Base-by-base conservation (phyloP, 2,888 invertebrate species). In the Reticulitermes lucifugus region DNA sequence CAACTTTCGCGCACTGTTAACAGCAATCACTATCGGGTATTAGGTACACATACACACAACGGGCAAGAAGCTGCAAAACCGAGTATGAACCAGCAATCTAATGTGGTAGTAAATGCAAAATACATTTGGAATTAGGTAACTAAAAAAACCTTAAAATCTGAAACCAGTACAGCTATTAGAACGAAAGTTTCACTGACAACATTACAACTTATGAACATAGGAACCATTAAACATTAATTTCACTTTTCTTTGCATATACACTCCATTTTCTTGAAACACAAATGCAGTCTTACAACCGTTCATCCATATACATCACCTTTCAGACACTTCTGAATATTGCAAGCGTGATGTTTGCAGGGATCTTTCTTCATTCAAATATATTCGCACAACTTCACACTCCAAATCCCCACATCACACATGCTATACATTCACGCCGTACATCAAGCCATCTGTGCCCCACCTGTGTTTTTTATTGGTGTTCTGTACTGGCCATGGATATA, bases 271-370 rank as follows among this genome's bases (percentile, higher is more conserved):
- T n/a, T 70, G 7, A 70, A 70, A 29, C 25, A 12, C 25, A 29
- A 29, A 25, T 7, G 9, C 0, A 70, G 29, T 12, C 9, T 29
- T 25, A 70, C 5, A 12, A 70, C 25, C n/a, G 25, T 12, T 10
- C 7, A 70, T 12, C 12, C 1, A 35, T 0, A 35, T 4, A 35
- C 35, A 35, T 92, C 91, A 96, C 96, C 95, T 91, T 92, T 92
- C 88, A 97, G 93, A 91, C 96, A 97, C 90, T 92, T 93, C 92
- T 97, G 96, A 89, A 97, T 94, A 90, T 93, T 94, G 91, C 97
- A 96, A 85, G 96, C 96, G 88, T 93, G 94, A 89, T 91, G 92
- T 92, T 96, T 96, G 90, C 97, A 97, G 25, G 96, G 96, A 92
- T 97, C 96, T 89, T 92, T 92, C 60, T 73, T 73, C 85, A 84